Evolutionary conservation across 2,797 vertebrate genomes (phyloP), one percentile per base, ranked within the genome.

Genomic region (Ateles fusciceps): DNA sequence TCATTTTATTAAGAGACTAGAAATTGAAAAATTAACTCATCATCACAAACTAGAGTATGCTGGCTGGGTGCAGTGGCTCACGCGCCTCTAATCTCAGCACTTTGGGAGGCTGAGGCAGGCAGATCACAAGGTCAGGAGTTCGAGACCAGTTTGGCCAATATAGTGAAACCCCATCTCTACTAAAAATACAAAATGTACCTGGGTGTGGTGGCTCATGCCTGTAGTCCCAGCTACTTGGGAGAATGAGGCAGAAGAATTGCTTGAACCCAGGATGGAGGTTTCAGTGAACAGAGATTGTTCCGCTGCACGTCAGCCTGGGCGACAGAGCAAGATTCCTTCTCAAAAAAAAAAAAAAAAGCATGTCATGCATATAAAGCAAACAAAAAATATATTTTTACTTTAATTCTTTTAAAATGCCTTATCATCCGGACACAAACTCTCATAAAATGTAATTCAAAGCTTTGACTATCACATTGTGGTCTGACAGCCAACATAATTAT

Each of bases 381-480:
- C 15, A 33, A 30, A 55, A 10, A 80, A 36, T 80, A 10, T 42
- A 68, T 87, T 21, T 64, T 68, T 44, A 36, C 4, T 48, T 0
- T 26, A 50, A 5, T 87, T 88, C 28, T 89, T 94, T 86, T 33
- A 48, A 57, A 42, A 24, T 64, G 9, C 46, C 44, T 79, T 42
- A 5, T 83, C 33, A 78, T 85, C 24, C 15, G 11, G 81, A 78
- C n/a, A 93, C 24, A 94, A 81, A 12, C 2, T 21, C 59, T 79
- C 50, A 52, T 76, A 94, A 89, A 76, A 7, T 95, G 95, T 94
- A 86, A 86, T 81, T 59, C 15, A 84, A 36, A 61, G 57, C 57
- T 89, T 96, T 91, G 52, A 89, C 71, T 93, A 89, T 93, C 33
- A 59, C 36, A 30, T 75, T 90, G 92, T 88, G 17, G 0, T 78